These are phyloP conservation scores for Drosophila lowei DNA, from an alignment of 1,140 invertebrate genomes.

Conservation along the genomic window DNA sequence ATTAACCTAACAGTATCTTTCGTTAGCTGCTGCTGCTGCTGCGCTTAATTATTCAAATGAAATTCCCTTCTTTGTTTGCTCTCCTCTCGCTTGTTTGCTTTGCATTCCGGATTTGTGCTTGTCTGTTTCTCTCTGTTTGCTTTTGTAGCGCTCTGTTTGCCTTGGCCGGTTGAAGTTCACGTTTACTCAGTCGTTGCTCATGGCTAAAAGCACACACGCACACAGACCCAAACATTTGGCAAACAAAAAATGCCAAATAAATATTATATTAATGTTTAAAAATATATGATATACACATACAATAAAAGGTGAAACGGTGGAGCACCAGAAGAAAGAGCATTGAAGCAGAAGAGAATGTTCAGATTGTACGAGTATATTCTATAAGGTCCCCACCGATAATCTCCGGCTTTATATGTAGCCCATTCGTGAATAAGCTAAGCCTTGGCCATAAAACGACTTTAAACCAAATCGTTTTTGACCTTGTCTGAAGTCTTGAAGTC, in stretches of 20 bases:
- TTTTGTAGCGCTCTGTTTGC: slow-evolving; percentile 58
- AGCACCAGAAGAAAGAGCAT: no score
- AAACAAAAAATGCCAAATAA: not conserved
- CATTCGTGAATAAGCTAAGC: not conserved
- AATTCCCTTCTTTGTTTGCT: slow-evolving; percentile 42
- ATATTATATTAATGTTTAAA: not conserved
- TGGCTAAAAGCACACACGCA: slow-evolving; percentile 31
- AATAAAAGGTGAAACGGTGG: no score
- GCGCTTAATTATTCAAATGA: slow-evolving; percentile 69
- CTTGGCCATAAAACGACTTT: slow-evolving; percentile 38
- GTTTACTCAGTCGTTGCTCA: slow-evolving; percentile 33
- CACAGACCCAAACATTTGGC: no score
- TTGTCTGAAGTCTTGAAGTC: slow-evolving; percentile 27
- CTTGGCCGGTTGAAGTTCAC: slow-evolving; percentile 60
- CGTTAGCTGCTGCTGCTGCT: slow-evolving; percentile 14
- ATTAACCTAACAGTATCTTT: slow-evolving; percentile 21
- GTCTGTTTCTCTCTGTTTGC: slow-evolving; percentile 48
- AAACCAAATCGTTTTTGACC: slow-evolving; percentile 13
- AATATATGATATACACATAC: no score
- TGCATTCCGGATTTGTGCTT: slow-evolving; percentile 35
- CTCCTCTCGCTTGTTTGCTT: slow-evolving; percentile 59
- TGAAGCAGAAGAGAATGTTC: no score
- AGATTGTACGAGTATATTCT: no score
- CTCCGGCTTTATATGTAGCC: slow-evolving; percentile 12
- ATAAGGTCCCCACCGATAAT: slow-evolving; percentile 1